phyloP scores from a whole-genome alignment of 2,888 invertebrate genomes.

The Herminia tarsipennalis region DNA sequence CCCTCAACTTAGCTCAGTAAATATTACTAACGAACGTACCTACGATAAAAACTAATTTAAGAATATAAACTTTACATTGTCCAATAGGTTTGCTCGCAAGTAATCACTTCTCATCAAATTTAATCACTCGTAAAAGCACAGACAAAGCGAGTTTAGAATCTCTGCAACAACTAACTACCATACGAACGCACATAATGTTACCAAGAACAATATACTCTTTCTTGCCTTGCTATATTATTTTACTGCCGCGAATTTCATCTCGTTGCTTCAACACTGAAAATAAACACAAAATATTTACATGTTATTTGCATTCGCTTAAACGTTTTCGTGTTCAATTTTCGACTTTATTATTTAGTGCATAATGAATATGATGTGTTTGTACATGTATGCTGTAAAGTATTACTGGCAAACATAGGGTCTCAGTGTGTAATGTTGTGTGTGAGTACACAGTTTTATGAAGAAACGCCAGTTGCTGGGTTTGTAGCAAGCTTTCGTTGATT shows the following conservation, averaged over 20 bases:
- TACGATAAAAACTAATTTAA: constrained; percentile 34
- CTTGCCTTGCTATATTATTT: constrained; percentile 66
- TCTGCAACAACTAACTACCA: constrained; percentile 50
- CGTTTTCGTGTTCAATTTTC: constrained; percentile 49
- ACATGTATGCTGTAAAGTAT: constrained; percentile 65
- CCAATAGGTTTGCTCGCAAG: constrained; percentile 37
- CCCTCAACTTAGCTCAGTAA: constrained; percentile 15
- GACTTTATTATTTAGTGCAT: constrained; percentile 50
- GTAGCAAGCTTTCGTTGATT: constrained; percentile 43
- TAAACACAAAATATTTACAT: constrained; percentile 67
- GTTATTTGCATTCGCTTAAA: constrained; percentile 57
- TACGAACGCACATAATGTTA: constrained; percentile 59
- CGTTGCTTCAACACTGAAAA: constrained; percentile 67
- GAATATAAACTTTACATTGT: constrained; percentile 43
- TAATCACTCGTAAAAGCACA: constrained; percentile 54
- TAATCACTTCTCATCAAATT: constrained; percentile 51
- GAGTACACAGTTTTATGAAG: constrained; percentile 65
- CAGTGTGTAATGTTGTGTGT: constrained; percentile 67
- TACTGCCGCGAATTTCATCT: constrained; percentile 73
- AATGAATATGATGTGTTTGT: constrained; percentile 49
- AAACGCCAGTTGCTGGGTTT: constrained; percentile 57
- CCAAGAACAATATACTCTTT: constrained; percentile 66
- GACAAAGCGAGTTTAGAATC: constrained; percentile 51
- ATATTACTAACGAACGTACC: constrained; percentile 19
- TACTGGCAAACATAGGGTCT: constrained; percentile 70